phyloP scores from a whole-genome alignment of 1,140 invertebrate species.

The Latrodectus geometricus region DNA sequence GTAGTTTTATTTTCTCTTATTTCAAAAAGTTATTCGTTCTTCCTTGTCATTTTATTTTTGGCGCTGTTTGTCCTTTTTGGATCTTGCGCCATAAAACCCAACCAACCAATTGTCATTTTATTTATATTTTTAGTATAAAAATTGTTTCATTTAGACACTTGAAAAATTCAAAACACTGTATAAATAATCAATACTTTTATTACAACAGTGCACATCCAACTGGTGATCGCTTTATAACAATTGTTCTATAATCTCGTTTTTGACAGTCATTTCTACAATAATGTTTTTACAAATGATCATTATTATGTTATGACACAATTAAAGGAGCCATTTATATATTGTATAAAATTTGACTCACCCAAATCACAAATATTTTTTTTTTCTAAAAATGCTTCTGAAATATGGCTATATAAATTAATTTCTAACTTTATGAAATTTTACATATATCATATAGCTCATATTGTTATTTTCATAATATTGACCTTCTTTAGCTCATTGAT shows the following conservation, averaged over 20 bases:
- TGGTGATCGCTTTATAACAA: slow-evolving; percentile 38
- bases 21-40: background rate
- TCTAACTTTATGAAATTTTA: too few species aligned
- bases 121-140: background rate
- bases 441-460: too few species aligned
- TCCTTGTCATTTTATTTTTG: background rate
- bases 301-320: background rate
- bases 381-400: background rate
- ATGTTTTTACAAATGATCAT: slow-evolving; percentile 3
- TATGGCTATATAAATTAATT: too few species aligned
- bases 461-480: too few species aligned
- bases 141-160: background rate
- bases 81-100: too few species aligned
- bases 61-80: too few species aligned
- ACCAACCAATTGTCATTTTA: too few species aligned
- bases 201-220: slow-evolving; percentile 59
- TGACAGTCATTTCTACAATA: background rate
- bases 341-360: background rate
- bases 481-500: too few species aligned
- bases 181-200: slow-evolving; percentile 33
- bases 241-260: background rate
- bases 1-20: background rate
- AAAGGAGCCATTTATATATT: background rate
- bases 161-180: slow-evolving; percentile 11
- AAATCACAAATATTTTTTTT: background rate